Evolutionary conservation across 2,888 invertebrate species (phyloP).

Genomic region (Zygothrica quintamaculata): DNA sequence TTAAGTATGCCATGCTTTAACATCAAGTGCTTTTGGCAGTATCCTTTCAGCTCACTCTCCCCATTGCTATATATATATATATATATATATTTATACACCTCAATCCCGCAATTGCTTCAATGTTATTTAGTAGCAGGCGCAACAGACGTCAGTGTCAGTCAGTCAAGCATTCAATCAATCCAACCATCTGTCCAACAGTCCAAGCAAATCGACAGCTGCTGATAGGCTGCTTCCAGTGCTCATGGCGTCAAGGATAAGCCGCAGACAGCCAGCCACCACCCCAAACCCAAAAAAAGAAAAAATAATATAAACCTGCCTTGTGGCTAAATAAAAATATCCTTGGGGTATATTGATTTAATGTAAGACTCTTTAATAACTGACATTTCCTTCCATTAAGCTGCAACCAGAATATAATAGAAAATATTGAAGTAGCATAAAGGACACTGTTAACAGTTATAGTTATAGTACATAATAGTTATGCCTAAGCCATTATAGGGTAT

Average conservation of each 20-base stretch:
- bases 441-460: no score
- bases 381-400: no score
- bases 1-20: constrained; percentile 40
- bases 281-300: neutral
- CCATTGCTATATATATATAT: neutral
- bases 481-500: no score
- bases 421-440: no score
- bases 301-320: constrained; percentile 7
- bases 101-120: neutral
- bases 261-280: constrained; percentile 19
- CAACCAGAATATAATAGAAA: no score
- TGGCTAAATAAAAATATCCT: neutral
- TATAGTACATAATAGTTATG: no score
- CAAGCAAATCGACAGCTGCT: constrained; percentile 33
- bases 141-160: constrained; percentile 34
- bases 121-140: no score
- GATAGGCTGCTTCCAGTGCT: constrained; percentile 20
- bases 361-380: no score
- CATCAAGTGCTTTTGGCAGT: constrained; percentile 25
- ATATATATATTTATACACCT: neutral
- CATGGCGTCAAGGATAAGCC: constrained; percentile 35
- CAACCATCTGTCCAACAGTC: constrained; percentile 26
- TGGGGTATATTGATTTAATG: neutral
- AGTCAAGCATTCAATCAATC: constrained; percentile 43
- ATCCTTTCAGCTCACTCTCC: constrained; percentile 2